Evolutionary conservation across 1,140 invertebrate species (phyloP), one percentile per base, ranked within the genome.

Genomic region (Vanessa atalanta): DNA sequence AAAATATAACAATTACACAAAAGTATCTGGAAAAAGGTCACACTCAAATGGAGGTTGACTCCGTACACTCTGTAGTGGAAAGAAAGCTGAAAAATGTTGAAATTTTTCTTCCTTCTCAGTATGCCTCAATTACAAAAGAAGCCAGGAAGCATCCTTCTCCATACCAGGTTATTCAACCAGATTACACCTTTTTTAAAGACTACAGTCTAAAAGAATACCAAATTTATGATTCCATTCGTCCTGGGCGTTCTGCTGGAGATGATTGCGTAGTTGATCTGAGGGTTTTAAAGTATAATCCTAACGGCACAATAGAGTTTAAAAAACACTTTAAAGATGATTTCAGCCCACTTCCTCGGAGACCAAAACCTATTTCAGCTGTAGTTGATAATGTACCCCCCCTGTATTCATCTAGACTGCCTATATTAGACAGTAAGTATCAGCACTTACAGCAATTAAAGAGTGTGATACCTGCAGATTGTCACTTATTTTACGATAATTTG

Each of bases 11-110:
- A 3, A 84, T 90, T 55, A 79, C 70, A 64, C 88, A 88, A 70
- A 89, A 90, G 71, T 90, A 80, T 71, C 74, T 90, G 23, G 83
- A 87, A 78, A 83, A 80, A 66, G 88, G 88, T 23, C 87, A 92
- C 65, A 89, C 84, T 23, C 88, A 92, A 65, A 92, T 89, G 84
- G 86, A 93, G 73, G 76, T 80, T 23, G 88, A 91, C 72, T 83
- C 79, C 37, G 79, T 90, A 48, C 86, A 90, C 70, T 77, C 70
- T 3, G 65, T 78, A 31, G 81, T 88, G 53, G 86, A 87, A 69
- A 75, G 78, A 63, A 77, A 73, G 31, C 50, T 72, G 43, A 76
- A 76, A 67, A 15, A 47, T 50, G 64, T n/a, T 61, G 69, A 75
- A 71, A 68, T 75, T 57, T 75, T 67, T 61, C 61, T 83, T 16